A percentile compares a stretch with the other conserved stretches of the same genome.
Conservation (phyloP, 2,888 invertebrate genomes). For the Gasteruption jaculator region DNA sequence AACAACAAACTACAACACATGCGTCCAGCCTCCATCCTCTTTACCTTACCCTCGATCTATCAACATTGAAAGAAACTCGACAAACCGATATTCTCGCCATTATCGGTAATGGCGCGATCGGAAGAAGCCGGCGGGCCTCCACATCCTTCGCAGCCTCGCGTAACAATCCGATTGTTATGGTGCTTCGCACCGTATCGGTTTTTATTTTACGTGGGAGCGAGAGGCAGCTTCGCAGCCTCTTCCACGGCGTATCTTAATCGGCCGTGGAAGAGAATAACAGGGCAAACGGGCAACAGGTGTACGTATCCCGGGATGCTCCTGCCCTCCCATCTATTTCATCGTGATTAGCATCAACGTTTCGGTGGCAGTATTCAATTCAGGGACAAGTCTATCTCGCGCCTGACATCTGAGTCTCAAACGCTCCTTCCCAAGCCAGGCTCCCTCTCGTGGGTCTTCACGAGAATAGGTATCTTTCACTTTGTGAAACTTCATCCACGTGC, state of each 20-base stretch:
- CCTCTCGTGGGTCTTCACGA: neutral
- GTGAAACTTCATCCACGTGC: no score
- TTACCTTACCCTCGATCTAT: slow-evolving; percentile 11
- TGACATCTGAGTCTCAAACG: slow-evolving; percentile 20
- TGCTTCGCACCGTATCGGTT: no score
- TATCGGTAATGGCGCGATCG: no score
- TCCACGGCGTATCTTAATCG: no score
- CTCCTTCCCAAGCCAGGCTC: slow-evolving; percentile 7
- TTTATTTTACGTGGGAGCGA: no score
- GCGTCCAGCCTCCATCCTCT: slow-evolving; percentile 1
- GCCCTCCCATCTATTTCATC: slow-evolving; percentile 15
- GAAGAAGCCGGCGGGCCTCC: no score
- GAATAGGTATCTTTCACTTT: slow-evolving; percentile 20
- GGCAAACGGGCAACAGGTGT: slow-evolving; percentile 27
- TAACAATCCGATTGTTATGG: no score
- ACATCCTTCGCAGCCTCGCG: no score
- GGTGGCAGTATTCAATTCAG: slow-evolving; percentile 31
- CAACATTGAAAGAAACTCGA: no score
- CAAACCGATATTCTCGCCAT: no score
- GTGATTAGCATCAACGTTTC: slow-evolving; percentile 27
- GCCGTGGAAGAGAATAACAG: no score
- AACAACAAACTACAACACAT: slow-evolving; percentile 33
- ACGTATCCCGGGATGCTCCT: slow-evolving; percentile 23
- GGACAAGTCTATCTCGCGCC: slow-evolving; percentile 25
- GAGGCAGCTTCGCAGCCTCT: no score